Conservation (phyloP, 2,113 vertebrate species). For the Mesembrinibis cayennensis region DNA sequence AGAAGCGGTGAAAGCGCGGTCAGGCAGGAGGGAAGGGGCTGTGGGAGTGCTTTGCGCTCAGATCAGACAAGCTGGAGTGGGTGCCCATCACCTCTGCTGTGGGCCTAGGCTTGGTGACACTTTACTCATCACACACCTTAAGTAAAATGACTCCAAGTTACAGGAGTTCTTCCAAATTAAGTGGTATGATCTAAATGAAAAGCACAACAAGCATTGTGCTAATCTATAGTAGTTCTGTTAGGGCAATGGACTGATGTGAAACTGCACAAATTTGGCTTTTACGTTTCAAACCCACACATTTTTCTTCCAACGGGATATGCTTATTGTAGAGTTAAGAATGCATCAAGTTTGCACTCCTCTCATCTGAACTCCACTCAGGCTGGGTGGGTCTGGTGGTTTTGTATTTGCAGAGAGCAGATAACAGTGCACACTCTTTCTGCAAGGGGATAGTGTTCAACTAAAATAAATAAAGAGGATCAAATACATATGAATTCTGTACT, state of each 20-base stretch:
- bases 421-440: neutral
- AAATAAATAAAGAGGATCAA: neutral
- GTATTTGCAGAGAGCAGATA: neutral
- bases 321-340: neutral
- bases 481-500: neutral
- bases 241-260: neutral
- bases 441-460: neutral
- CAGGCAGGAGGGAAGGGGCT: neutral
- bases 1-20: rapidly evolving
- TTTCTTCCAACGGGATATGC: neutral
- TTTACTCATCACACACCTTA: neutral
- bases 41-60: neutral
- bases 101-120: neutral
- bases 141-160: neutral
- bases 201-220: neutral
- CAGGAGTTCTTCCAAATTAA: neutral
- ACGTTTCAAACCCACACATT: neutral
- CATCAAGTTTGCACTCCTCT: neutral
- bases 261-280: neutral
- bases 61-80: neutral
- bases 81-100: neutral
- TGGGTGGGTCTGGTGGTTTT: neutral
- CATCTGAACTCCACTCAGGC: neutral
- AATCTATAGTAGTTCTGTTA: neutral
- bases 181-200: neutral